Evolutionary conservation across 2,888 invertebrate species (phyloP), one percentile per base, ranked within the genome.

Genomic region (Synergus gifuensis): DNA sequence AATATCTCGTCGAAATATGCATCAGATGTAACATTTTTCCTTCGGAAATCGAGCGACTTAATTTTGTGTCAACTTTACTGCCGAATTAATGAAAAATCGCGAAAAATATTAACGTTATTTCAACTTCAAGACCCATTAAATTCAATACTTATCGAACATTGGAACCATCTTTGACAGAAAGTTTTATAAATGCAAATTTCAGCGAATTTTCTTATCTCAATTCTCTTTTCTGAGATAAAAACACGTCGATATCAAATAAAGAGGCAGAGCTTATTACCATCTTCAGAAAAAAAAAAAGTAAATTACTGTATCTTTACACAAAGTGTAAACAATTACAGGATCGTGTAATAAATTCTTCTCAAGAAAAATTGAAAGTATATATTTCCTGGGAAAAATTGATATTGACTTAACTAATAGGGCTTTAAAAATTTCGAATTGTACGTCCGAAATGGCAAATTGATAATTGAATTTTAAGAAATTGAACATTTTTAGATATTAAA

Each of bases 131-230:
- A 9, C 54, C n/a, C n/a, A 54, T 54, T 54, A 54, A n/a, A 54
- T 54, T 54, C 54, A 54, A n/a, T 54, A 22, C 44, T 36, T 73
- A 73, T 73, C 36, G 73, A n/a, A 73, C 28, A 36, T 73, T n/a
- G 73, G 54, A 49, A 54, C 73, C 28, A 60, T 22, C 12, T 44
- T 42, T 9, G 44, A n/a, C 36, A 73, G 36, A 54, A 54, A 54
- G n/a, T 54, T 36, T 36, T 49, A 73, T 73, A 69, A 69, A 49
- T 69, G 44, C 28, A 22, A 49, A 49, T 28, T 73, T 73, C 11
- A 54, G 54, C 36, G 36, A 54, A 28, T 54, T 73, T 73, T 73
- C 73, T 73, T 73, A 73, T 73, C 73, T 73, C 12, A 73, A 54
- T 36, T 49, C 54, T 73, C 49, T 54, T 73, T 54, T 73, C 14